Conservation (phyloP, 2,888 invertebrate genomes). For the Rhagonycha lutea region DNA sequence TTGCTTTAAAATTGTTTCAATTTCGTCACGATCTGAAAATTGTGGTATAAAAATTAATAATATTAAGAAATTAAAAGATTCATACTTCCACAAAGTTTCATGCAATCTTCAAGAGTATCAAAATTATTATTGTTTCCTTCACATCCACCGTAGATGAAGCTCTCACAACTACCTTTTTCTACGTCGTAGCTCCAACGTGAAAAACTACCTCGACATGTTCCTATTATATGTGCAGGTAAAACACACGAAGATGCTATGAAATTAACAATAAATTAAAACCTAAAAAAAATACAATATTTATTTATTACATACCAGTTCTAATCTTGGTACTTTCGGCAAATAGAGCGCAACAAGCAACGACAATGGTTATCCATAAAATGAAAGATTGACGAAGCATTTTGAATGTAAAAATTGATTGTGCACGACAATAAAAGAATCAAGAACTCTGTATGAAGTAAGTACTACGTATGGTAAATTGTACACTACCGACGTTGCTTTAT, state of each 20-base stretch:
- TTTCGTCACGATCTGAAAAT: not conserved
- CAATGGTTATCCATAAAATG: not conserved
- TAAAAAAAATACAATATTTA: too few relatives aligned
- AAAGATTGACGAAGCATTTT: not conserved
- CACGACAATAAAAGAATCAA: not conserved
- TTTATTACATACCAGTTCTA: not conserved
- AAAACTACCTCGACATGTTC: conserved; percentile 45
- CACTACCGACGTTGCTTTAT: not conserved
- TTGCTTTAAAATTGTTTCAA: not conserved
- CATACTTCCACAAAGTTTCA: conserved; percentile 51
- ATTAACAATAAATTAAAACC: not conserved
- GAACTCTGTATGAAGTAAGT: not conserved
- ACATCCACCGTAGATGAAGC: conserved; percentile 62
- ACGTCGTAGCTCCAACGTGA: conserved; percentile 57
- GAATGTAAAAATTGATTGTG: not conserved
- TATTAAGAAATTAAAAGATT: not conserved
- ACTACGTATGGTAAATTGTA: not conserved
- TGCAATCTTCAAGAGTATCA: conserved; percentile 56
- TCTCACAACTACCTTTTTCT: conserved; percentile 53
- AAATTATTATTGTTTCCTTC: conserved; percentile 63
- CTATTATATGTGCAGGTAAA: not conserved
- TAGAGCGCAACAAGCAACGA: not conserved
- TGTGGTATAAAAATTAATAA: not conserved
- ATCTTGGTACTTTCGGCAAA: not conserved
- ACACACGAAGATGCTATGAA: not conserved